phyloP scores from a whole-genome alignment of 1,140 invertebrate genomes.

The Aphelinus certus region DNA sequence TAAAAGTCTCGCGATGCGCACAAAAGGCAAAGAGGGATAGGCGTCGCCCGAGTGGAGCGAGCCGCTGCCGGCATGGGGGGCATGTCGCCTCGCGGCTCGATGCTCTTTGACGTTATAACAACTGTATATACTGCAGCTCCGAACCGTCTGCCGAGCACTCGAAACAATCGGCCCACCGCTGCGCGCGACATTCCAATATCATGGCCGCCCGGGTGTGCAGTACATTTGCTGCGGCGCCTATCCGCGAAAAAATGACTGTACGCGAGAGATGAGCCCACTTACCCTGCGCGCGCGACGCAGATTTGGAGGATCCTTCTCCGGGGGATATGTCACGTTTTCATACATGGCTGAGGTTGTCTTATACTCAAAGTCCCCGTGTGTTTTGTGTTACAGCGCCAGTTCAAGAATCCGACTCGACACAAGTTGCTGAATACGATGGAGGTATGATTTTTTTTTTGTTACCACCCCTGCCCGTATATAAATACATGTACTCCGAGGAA shows the following conservation, averaged over 20 bases:
- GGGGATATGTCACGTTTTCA: neutral
- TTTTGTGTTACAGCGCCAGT: conserved; percentile 62
- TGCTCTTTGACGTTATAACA: conserved; percentile 1
- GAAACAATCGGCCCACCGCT: conserved; percentile 10
- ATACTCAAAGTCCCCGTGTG: neutral
- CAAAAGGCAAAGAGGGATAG: conserved; percentile 2
- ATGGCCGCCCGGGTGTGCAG: neutral
- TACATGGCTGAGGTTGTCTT: neutral
- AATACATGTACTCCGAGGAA: too few relatives aligned
- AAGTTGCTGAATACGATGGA: conserved; percentile 61
- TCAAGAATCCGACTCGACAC: conserved; percentile 60
- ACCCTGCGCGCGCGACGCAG: too few relatives aligned
- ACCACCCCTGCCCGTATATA: too few relatives aligned
- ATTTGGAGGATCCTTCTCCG: too few relatives aligned
- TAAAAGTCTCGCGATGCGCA: conserved; percentile 7
- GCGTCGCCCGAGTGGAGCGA: neutral
- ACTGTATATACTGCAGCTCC: too few relatives aligned
- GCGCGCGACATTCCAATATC: conserved; percentile 50
- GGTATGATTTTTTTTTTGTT: conserved; percentile 43
- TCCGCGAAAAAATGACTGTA: too few relatives aligned
- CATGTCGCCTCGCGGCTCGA: neutral
- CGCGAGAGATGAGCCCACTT: too few relatives aligned
- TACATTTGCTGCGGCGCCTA: too few relatives aligned
- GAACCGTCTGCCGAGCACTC: too few relatives aligned
- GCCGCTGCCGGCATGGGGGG: neutral